Percentiles rank a stretch among this genome's conserved stretches.
Evolutionary conservation across 2,797 vertebrate genomes (phyloP).

Genomic region (Pangasius djambal): DNA sequence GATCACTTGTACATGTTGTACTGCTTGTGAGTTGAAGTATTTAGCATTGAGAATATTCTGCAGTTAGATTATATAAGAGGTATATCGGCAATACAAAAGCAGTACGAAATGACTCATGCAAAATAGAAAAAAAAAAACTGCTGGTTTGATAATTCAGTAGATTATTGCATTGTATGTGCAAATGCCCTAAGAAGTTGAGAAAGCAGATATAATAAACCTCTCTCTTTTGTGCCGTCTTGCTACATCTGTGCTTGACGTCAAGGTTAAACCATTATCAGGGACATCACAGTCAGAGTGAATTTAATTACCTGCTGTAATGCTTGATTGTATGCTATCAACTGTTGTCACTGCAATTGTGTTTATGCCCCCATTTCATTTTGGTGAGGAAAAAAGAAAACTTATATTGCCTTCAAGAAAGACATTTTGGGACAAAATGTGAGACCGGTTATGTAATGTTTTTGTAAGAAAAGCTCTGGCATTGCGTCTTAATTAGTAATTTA

Average conservation of each 20-base stretch:
- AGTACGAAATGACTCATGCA: background rate
- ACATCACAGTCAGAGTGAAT: conserved; percentile 49
- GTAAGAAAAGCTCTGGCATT: background rate
- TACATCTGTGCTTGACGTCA: conserved; percentile 35
- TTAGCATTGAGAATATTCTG: background rate
- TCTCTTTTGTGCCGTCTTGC: background rate
- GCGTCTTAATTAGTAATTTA: conserved; percentile 3
- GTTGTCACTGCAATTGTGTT: conserved; percentile 38
- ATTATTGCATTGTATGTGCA: conserved; percentile 2
- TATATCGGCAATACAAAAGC: background rate
- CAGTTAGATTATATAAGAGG: background rate
- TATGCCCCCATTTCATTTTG: conserved; percentile 43
- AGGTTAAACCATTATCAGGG: conserved; percentile 50
- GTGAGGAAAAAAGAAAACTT: conserved; percentile 32
- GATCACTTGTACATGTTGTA: background rate
- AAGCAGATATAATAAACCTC: background rate
- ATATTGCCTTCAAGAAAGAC: conserved; percentile 26
- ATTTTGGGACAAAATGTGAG: background rate
- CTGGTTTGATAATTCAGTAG: background rate
- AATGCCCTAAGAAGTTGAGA: conserved; percentile 18
- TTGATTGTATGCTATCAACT: conserved; percentile 50
- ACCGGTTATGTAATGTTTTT: conserved; percentile 12
- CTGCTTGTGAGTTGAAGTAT: background rate
- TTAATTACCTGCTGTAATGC: conserved; percentile 55
- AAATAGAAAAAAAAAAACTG: background rate